Conservation (phyloP, 2,888 invertebrate species). For the Ornithoptera priamus region DNA sequence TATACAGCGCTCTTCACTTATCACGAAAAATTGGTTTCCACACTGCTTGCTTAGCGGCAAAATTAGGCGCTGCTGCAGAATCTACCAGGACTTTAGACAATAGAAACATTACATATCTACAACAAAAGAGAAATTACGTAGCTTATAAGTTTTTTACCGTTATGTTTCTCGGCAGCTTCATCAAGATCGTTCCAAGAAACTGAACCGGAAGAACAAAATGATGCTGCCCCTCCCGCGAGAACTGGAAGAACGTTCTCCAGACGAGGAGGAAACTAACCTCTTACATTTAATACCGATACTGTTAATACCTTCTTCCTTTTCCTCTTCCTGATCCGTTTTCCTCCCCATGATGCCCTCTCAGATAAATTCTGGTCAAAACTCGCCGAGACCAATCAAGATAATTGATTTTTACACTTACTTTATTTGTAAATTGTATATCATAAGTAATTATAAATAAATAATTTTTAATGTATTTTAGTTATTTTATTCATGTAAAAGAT, state of each 20-base stretch:
- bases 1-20: too few relatives aligned
- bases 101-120: too few relatives aligned
- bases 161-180: slow-evolving; percentile 48
- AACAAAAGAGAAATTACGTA: too few relatives aligned
- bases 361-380: slow-evolving; percentile 38
- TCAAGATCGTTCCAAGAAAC: slow-evolving; percentile 57
- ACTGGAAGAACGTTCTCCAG: slow-evolving; percentile 54
- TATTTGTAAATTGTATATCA: slow-evolving; percentile 70
- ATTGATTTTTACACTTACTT: slow-evolving; percentile 58
- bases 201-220: slow-evolving; percentile 59
- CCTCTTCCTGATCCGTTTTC: slow-evolving; percentile 20
- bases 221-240: slow-evolving; percentile 52
- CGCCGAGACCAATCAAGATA: slow-evolving; percentile 48
- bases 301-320: slow-evolving; percentile 28
- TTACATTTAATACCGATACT: slow-evolving; percentile 19
- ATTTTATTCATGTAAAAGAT: not conserved
- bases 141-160: not conserved
- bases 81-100: too few relatives aligned
- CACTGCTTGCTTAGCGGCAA: too few relatives aligned
- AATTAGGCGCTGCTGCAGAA: too few relatives aligned
- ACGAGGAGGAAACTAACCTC: slow-evolving; percentile 54
- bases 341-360: slow-evolving; percentile 22
- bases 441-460: slow-evolving; percentile 58
- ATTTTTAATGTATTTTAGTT: slow-evolving; percentile 13
- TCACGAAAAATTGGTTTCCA: too few relatives aligned